Percentiles rank a stretch among this genome's conserved stretches.
Conservation (phyloP, 2,797 vertebrate genomes). For the Urosaurus nigricauda region DNA sequence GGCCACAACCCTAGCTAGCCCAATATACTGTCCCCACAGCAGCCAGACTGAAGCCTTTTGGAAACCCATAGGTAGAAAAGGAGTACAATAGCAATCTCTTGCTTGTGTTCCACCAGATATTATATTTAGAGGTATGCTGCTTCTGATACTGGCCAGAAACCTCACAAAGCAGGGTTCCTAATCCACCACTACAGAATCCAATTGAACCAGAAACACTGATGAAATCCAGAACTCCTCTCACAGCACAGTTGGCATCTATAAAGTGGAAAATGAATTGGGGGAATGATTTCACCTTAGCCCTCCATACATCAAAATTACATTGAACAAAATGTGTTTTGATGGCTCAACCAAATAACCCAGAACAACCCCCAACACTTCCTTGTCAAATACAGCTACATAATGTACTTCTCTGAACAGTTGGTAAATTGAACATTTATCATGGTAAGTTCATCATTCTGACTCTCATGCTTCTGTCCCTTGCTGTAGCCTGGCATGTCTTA, state of each 20-base stretch:
- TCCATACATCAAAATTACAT: background rate
- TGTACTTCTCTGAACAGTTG: background rate
- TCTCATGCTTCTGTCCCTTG: conserved; percentile 14
- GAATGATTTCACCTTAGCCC: background rate
- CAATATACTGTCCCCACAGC: no score
- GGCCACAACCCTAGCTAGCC: background rate
- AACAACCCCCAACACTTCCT: background rate
- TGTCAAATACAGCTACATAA: background rate
- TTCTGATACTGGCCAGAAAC: no score
- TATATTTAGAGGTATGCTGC: no score
- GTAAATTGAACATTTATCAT: conserved; percentile 19
- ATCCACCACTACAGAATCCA: no score
- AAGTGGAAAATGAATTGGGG: background rate
- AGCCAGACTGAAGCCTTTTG: no score
- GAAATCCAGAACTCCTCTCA: background rate
- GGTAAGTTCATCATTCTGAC: background rate
- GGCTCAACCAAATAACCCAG: background rate
- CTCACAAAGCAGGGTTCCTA: no score
- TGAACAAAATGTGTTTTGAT: background rate
- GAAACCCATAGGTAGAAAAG: no score
- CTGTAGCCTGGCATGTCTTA: background rate
- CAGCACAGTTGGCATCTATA: background rate
- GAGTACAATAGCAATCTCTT: no score
- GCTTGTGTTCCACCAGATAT: no score
- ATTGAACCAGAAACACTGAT: background rate